A percentile compares a stretch with the other conserved stretches of the same genome.
phyloP scores from a whole-genome alignment of 2,797 vertebrate species.

The Orientallactaga sibirica region DNA sequence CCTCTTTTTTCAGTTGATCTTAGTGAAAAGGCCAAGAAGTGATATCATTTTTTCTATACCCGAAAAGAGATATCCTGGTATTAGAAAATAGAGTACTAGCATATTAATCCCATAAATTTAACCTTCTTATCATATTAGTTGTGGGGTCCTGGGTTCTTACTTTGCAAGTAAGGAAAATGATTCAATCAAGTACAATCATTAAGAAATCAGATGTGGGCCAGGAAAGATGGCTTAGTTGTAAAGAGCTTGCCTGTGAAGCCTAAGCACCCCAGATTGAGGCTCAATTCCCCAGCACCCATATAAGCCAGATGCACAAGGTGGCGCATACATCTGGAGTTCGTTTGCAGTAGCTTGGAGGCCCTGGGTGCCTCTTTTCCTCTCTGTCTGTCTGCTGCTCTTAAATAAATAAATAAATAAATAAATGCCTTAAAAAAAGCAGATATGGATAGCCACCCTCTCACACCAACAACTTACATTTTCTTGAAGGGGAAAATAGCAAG shows the following conservation, averaged over 20 bases:
- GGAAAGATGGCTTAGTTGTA: too few relatives aligned
- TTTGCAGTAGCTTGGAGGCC: too few relatives aligned
- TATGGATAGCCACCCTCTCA: not conserved
- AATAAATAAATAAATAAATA: too few relatives aligned
- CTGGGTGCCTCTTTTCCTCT: too few relatives aligned
- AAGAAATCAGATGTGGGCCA: too few relatives aligned
- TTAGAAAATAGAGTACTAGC: not conserved
- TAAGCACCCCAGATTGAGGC: too few relatives aligned
- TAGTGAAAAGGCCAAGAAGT: too few relatives aligned
- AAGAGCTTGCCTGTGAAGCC: too few relatives aligned
- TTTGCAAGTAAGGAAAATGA: not conserved
- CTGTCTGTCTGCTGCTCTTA: too few relatives aligned
- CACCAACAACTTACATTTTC: not conserved
- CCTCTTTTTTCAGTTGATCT: not conserved
- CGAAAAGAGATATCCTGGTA: not conserved
- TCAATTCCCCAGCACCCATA: too few relatives aligned
- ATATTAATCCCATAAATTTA: slow-evolving; percentile 35
- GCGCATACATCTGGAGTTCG: too few relatives aligned
- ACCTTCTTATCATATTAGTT: not conserved
- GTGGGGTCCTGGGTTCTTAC: not conserved
- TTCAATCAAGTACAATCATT: not conserved
- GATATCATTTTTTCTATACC: not conserved
- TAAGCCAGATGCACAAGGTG: too few relatives aligned
- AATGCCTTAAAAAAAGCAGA: not conserved
- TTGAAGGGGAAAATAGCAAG: not conserved